Evolutionary conservation across 2,113 vertebrate species (phyloP).

Genomic region (Camelus bactrianus): DNA sequence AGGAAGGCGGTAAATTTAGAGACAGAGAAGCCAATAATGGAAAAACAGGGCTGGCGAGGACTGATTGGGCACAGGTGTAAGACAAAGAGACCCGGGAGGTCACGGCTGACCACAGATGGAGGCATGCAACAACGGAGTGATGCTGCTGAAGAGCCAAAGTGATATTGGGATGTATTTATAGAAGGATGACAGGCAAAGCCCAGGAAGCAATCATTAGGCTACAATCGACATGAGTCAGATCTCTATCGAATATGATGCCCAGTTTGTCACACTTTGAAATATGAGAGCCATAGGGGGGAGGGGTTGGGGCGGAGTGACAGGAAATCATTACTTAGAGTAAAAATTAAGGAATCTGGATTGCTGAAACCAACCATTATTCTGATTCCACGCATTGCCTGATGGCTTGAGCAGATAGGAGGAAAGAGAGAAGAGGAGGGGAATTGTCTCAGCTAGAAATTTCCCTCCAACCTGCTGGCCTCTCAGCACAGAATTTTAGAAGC

Average conservation of each 20-base stretch:
- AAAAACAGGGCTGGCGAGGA: not conserved
- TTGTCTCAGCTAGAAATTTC: not conserved
- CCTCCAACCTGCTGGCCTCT: not conserved
- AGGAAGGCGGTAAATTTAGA: conserved; percentile 28
- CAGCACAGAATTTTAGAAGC: not conserved
- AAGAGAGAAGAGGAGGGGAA: not conserved
- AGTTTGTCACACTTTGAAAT: conserved; percentile 1
- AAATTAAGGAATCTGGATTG: not conserved
- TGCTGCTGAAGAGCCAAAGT: not conserved
- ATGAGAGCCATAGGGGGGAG: not conserved
- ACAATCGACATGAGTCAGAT: conserved; percentile 28
- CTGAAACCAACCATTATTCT: not conserved
- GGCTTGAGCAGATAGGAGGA: not conserved
- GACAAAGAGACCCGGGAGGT: not conserved
- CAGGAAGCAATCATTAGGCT: conserved; percentile 58
- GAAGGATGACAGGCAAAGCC: conserved; percentile 15
- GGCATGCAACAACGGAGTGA: not conserved
- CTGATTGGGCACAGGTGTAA: not conserved
- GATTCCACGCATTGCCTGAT: not conserved
- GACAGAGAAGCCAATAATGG: not conserved
- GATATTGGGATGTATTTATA: conserved; percentile 38
- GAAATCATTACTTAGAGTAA: not conserved
- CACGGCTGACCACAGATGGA: not conserved
- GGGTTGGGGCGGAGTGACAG: not conserved
- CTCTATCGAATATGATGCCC: not conserved